These are phyloP conservation scores for Stegophylla sp. DNA, from an alignment of 2,888 invertebrate genomes.

Conservation along the genomic window DNA sequence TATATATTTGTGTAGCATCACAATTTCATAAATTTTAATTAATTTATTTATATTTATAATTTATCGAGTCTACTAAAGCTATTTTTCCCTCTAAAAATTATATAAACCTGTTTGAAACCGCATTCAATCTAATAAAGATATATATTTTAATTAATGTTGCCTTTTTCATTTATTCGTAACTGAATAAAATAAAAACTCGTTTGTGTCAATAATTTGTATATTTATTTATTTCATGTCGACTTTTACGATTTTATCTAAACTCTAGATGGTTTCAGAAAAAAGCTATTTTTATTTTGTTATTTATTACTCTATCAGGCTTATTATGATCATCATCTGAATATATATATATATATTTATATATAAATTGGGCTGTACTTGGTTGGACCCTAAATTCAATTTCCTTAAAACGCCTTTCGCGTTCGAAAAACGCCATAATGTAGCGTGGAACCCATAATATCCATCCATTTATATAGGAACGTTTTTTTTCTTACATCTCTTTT, in stretches of 20 bases:
- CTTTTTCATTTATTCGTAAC: background rate
- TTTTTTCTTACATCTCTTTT: conserved; percentile 28
- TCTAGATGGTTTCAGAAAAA: conserved; percentile 25
- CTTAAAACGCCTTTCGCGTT: conserved; percentile 54
- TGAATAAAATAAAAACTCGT: background rate
- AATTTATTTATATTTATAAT: no score
- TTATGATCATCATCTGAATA: conserved; percentile 12
- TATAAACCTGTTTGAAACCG: no score
- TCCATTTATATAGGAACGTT: conserved; percentile 36
- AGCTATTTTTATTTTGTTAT: conserved; percentile 20
- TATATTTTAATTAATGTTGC: background rate
- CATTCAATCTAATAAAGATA: no score
- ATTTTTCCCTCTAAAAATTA: no score
- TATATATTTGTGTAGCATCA: no score
- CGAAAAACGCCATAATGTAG: conserved; percentile 38
- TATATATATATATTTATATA: background rate
- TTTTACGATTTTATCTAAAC: conserved; percentile 47
- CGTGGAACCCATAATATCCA: conserved; percentile 45
- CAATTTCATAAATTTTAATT: no score
- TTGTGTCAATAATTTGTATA: background rate
- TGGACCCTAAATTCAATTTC: conserved; percentile 40
- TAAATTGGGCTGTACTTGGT: conserved; percentile 13
- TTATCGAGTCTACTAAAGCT: no score
- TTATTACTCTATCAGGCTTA: conserved; percentile 35
- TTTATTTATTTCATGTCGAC: background rate